Conservation (phyloP, 2,113 vertebrate genomes). For the Grus americana region DNA sequence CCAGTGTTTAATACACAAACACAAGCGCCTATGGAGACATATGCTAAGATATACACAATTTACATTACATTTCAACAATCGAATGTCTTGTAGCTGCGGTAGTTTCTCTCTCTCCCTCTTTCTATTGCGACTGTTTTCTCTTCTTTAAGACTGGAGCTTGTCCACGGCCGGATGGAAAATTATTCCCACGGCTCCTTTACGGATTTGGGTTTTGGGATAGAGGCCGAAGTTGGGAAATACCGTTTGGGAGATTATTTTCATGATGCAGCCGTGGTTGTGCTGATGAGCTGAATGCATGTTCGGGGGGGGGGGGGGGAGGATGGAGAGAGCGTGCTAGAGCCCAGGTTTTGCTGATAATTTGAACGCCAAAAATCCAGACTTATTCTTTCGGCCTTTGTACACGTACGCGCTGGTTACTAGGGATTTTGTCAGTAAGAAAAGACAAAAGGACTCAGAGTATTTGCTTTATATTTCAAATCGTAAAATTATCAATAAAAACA, state of each 20-base stretch:
- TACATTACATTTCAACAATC: constrained; percentile 23
- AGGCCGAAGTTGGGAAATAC: neutral
- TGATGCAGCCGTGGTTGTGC: neutral
- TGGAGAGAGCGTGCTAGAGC: neutral
- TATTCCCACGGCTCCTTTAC: neutral
- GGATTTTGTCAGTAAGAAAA: neutral
- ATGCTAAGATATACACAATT: constrained; percentile 41
- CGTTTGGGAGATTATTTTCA: neutral
- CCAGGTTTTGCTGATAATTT: neutral
- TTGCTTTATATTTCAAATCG: neutral
- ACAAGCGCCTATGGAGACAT: constrained; percentile 3
- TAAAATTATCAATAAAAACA: neutral
- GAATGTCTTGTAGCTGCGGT: neutral
- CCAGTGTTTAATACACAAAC: neutral
- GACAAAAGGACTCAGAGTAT: neutral
- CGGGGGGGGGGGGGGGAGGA: no score
- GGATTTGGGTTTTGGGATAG: neutral
- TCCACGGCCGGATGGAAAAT: neutral
- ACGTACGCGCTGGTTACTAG: rapidly evolving
- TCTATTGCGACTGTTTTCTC: neutral
- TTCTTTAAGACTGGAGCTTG: neutral
- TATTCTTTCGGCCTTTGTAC: neutral
- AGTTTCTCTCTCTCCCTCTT: neutral
- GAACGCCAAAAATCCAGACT: neutral
- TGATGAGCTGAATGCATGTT: neutral